Conservation (phyloP, 1,140 invertebrate genomes). For the Drosophila watanabei region DNA sequence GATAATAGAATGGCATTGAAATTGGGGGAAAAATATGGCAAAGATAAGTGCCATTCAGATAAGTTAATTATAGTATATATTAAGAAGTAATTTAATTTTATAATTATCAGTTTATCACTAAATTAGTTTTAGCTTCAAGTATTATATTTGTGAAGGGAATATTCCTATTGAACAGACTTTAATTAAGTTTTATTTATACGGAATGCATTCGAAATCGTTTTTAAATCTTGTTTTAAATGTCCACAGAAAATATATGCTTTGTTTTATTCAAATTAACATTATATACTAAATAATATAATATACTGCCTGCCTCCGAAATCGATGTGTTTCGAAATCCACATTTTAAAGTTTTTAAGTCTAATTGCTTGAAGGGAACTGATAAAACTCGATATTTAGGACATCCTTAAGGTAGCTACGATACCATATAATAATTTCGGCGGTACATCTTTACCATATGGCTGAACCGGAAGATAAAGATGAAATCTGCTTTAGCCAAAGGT, state of each 20-base stretch:
- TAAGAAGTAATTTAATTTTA: constrained; percentile 17
- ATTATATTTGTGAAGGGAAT: neutral
- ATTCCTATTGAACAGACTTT: neutral
- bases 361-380: too few relatives aligned
- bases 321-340: too few relatives aligned
- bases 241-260: too few relatives aligned
- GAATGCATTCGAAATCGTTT: neutral
- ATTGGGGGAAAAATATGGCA: neutral
- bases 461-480: neutral
- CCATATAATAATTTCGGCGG: neutral
- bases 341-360: too few relatives aligned
- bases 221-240: neutral
- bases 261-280: too few relatives aligned
- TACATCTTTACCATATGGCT: neutral
- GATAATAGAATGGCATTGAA: constrained; percentile 21
- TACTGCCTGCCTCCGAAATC: too few relatives aligned
- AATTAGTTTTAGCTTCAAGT: constrained; percentile 9
- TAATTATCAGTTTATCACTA: constrained; percentile 2
- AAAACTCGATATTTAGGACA: too few relatives aligned
- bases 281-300: too few relatives aligned
- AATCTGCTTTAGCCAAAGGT: constrained; percentile 3
- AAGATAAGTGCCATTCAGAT: constrained; percentile 11
- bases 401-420: neutral
- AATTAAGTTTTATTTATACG: neutral
- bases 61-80: constrained; percentile 12